These are phyloP conservation scores for Carcharodon carcharias DNA, from an alignment of 2,797 vertebrate genomes.

Conservation along the genomic window DNA sequence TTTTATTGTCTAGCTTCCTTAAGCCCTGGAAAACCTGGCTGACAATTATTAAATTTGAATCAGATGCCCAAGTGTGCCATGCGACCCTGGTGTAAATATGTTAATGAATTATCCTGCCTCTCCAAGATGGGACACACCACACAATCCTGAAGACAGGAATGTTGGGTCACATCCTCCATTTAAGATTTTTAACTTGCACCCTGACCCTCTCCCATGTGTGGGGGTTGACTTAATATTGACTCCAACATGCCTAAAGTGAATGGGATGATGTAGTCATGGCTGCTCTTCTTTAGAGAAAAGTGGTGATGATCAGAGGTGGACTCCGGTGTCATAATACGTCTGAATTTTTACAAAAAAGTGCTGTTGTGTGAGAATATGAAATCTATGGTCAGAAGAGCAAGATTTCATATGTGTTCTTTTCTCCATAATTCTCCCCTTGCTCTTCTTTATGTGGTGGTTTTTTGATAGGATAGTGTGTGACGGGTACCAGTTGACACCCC, in stretches of 20 bases:
- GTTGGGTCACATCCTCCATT: no score
- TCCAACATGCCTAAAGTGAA: not conserved
- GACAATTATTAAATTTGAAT: no score
- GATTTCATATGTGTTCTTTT: not conserved
- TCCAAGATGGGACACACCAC: no score
- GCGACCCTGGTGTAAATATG: no score
- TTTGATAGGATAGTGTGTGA: not conserved
- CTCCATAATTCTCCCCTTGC: not conserved
- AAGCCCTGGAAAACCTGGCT: no score
- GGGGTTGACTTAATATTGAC: not conserved
- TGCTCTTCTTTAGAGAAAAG: not conserved
- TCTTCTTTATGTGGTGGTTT: not conserved
- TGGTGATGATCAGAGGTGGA: not conserved
- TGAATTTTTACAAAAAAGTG: not conserved
- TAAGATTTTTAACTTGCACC: no score
- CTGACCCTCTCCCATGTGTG: no score
- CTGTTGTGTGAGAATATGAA: not conserved
- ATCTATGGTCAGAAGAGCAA: not conserved
- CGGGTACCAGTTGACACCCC: not conserved
- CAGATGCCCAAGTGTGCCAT: no score
- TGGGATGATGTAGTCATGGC: not conserved
- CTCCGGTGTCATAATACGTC: not conserved
- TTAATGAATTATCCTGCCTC: no score
- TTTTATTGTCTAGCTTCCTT: no score
- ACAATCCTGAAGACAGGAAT: no score